Base-by-base conservation (phyloP, 2,797 vertebrate genomes). In the Sebastes elongatus region DNA sequence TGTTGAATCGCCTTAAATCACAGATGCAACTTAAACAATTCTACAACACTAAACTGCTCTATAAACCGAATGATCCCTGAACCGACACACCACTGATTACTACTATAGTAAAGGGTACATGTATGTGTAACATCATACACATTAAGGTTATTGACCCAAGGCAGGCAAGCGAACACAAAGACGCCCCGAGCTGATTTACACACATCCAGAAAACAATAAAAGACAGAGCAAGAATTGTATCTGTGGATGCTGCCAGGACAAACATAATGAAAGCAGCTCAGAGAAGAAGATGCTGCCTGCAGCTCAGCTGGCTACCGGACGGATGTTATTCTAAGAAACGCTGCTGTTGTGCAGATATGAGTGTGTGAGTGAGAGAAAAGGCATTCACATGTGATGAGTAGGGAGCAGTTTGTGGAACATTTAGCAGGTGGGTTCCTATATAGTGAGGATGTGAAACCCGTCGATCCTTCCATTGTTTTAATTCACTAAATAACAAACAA, bases 201-300 rank as follows among this genome's bases (percentile, higher is more conserved):
- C 70, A 67, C 55, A 73, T 69, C 16, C 63, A 74, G 65, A 74
- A 82, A 83, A 85, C 53, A 82, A 73, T 74, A 42, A 74, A 65
- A 73, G 60, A 78, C 46, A 62, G 20, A 52, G 53, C 22, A 78
- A 73, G 52, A 65, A 78, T 68, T 79, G 68, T 38, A 74, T 83
- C 59, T 83, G 4, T 23, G 22, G 56, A 73, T 69, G 65, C 65
- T 89, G 82, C 88, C 84, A 88, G 83, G 71, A 64, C 80, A 86
- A 85, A 78, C 57, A 80, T 20, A 78, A 71, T 60, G 63, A 80
- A 80, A 67, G 72, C 71, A 85, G 71, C 46, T 65, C 49, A 67
- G 33, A 72, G 23, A 69, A 71, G 46, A 66, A 68, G 64, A 71
- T 59, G 78, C 28, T 23, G 73, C 70, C 74, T 80, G 56, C 66